phyloP scores from a whole-genome alignment of 2,113 vertebrate genomes.

The Alexandromys fortis region DNA sequence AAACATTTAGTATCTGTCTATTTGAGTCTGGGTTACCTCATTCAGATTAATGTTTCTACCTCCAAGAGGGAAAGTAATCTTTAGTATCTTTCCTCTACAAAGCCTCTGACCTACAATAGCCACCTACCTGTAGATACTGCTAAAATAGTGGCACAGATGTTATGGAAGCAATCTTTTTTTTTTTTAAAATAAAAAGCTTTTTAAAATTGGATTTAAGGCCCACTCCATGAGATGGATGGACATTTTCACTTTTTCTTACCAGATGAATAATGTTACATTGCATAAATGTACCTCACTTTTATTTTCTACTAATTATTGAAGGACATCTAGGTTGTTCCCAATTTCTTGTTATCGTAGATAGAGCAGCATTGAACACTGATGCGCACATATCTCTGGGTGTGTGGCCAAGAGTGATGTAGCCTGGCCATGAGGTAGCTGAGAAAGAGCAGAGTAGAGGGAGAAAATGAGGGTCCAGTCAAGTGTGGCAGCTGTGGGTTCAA shows the following conservation, averaged over 20 bases:
- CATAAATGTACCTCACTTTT: background rate
- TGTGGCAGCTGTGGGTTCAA: background rate
- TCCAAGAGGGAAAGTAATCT: background rate
- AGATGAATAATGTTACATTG: background rate
- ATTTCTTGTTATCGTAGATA: background rate
- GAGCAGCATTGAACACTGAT: background rate
- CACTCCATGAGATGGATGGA: background rate
- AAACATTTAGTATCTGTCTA: background rate
- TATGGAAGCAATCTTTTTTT: background rate
- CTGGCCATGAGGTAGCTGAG: too few species aligned
- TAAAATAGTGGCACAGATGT: background rate
- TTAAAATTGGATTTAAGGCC: background rate
- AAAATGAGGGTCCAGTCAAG: background rate
- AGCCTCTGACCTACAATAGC: background rate
- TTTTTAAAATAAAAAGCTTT: too few species aligned
- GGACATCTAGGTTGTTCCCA: background rate
- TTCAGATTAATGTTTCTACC: background rate
- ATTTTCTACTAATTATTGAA: background rate
- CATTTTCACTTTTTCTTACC: background rate
- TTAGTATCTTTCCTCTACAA: background rate
- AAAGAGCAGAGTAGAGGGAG: background rate
- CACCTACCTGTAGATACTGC: background rate
- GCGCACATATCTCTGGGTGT: background rate
- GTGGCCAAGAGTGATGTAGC: background rate
- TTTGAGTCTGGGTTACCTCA: background rate